Evolutionary conservation across 2,113 vertebrate genomes (phyloP).

Genomic region (Alexandromys fortis): DNA sequence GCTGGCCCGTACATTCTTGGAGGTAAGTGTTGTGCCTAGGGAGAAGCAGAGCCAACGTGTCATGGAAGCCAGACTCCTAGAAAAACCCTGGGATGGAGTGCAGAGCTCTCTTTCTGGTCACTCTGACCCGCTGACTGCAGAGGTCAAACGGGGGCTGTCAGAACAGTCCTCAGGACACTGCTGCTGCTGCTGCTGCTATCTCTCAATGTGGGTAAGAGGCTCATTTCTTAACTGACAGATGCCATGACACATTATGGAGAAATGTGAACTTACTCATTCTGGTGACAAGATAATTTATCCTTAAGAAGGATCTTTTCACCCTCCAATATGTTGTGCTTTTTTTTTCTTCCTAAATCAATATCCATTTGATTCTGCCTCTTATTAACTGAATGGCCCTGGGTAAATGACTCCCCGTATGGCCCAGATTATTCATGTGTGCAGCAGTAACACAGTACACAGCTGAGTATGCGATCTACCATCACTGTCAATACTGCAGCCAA

Average conservation of each 20-base stretch:
- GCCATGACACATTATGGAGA: not conserved
- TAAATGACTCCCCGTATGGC: not conserved
- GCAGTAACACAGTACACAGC: accelerated
- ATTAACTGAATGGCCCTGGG: not conserved
- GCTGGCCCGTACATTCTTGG: constrained; percentile 97
- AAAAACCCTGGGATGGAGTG: not conserved
- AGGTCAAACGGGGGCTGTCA: not conserved
- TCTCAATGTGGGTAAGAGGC: not conserved
- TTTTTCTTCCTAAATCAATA: not conserved
- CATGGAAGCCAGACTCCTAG: not conserved
- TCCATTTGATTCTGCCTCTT: not conserved
- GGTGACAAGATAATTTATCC: not conserved
- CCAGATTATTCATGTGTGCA: not conserved
- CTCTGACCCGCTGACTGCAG: not conserved
- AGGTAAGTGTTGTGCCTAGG: constrained; percentile 98
- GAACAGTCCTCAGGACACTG: too few relatives aligned
- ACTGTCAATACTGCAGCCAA: not conserved
- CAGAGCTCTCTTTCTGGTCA: not conserved
- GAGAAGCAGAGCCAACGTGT: not conserved
- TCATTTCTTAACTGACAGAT: not conserved
- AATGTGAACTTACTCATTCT: not conserved
- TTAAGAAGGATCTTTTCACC: not conserved
- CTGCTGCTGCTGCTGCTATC: not conserved
- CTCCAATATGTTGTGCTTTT: not conserved
- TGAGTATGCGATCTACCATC: accelerated